Percentiles rank a stretch among this genome's conserved stretches.
These are phyloP conservation scores for Tipula vernalis DNA, from an alignment of 2,888 invertebrate species.

Conservation along the genomic window DNA sequence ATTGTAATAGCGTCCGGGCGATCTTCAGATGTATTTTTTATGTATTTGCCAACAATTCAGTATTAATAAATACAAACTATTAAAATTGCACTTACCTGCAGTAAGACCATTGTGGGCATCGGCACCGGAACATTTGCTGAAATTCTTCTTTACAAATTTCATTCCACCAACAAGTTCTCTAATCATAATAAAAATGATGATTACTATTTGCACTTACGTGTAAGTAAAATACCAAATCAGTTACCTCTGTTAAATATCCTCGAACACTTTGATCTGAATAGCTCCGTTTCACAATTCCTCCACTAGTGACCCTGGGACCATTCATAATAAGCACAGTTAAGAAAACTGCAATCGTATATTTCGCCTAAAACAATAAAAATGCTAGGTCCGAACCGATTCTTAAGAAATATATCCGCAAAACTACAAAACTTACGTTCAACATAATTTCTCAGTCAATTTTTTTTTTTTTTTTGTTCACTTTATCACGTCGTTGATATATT, in stretches of 20 bases:
- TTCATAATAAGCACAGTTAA: background rate
- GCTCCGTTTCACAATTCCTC: slow-evolving; percentile 47
- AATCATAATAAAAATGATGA: background rate
- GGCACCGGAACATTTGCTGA: slow-evolving; percentile 72
- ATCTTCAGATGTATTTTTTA: slow-evolving; percentile 28
- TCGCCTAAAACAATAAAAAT: background rate
- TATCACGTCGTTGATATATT: background rate
- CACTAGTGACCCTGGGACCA: background rate
- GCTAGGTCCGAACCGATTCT: background rate
- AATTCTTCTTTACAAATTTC: slow-evolving; percentile 89
- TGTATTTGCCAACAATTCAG: background rate
- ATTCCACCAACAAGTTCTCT: slow-evolving; percentile 91
- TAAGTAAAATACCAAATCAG: slow-evolving; percentile 8
- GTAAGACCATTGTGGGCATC: slow-evolving; percentile 79
- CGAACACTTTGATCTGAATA: slow-evolving; percentile 70
- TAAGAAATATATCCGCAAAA: background rate
- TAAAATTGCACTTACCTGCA: slow-evolving; percentile 41
- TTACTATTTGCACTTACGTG: background rate
- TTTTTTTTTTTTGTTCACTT: background rate
- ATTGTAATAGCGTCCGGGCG: slow-evolving; percentile 79
- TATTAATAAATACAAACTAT: slow-evolving; percentile 8
- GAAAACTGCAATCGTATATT: background rate
- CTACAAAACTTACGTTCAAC: background rate
- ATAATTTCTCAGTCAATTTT: background rate
- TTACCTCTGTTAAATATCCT: slow-evolving; percentile 73